These are phyloP conservation scores for Pandion haliaetus DNA, from an alignment of 2,113 vertebrate genomes.

Conservation along the genomic window DNA sequence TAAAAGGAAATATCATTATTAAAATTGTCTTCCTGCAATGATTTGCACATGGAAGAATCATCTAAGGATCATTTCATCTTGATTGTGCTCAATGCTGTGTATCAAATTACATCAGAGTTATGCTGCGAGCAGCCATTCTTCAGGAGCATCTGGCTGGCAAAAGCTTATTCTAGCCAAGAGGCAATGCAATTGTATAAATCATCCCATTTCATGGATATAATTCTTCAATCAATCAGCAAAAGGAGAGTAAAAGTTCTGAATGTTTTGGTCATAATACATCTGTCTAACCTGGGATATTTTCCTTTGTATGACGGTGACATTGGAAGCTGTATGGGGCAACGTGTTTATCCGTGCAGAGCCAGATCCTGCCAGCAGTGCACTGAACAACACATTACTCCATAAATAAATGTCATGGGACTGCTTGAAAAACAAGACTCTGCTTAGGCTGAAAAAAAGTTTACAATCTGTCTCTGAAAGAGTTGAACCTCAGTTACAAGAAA, in stretches of 20 bases:
- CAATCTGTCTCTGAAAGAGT: neutral
- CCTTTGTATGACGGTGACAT: neutral
- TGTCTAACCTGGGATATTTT: neutral
- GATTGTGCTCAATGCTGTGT: neutral
- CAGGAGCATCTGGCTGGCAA: constrained; percentile 13
- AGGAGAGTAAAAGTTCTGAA: neutral
- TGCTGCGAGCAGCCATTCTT: neutral
- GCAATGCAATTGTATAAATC: neutral
- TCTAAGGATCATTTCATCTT: neutral
- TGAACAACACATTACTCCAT: neutral
- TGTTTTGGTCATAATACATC: neutral
- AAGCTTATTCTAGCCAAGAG: constrained; percentile 5
- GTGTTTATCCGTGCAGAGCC: neutral
- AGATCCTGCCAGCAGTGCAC: neutral
- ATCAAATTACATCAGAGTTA: neutral
- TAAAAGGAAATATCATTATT: neutral
- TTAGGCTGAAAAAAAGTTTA: neutral
- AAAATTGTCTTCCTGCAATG: neutral
- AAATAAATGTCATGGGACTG: neutral
- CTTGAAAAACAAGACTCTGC: neutral
- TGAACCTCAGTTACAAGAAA: neutral
- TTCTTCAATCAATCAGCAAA: constrained; percentile 7
- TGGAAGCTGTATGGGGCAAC: neutral
- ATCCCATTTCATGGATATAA: neutral
- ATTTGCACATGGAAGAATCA: neutral